A percentile compares a stretch with the other conserved stretches of the same genome.
phyloP scores from a whole-genome alignment of 2,797 vertebrate genomes.

The Micrastur ruficollis region DNA sequence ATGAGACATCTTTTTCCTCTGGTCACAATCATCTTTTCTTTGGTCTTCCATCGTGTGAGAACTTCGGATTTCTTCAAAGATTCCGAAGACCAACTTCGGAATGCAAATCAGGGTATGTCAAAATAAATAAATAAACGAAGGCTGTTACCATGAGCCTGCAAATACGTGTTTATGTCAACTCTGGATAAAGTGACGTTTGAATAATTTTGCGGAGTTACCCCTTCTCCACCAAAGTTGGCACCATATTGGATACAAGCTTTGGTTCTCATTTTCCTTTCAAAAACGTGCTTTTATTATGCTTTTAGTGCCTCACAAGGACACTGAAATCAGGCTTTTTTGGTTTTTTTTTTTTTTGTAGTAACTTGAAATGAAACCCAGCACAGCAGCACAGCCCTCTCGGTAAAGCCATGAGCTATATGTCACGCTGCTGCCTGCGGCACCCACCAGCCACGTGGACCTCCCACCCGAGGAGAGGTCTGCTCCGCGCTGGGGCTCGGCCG shows the following conservation, averaged over 20 bases:
- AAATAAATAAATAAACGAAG: not conserved
- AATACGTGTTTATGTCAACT: not conserved
- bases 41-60: not conserved
- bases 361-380: not conserved
- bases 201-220: not conserved
- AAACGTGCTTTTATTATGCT: not conserved
- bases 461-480: not conserved
- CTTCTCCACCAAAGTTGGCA: not conserved
- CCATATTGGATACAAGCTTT: not conserved
- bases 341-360: not conserved
- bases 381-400: not conserved
- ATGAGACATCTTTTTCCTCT: not conserved
- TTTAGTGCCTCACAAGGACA: not conserved
- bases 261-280: not conserved
- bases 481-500: accelerated
- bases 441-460: not conserved
- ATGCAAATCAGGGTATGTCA: not conserved
- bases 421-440: accelerated
- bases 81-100: not conserved
- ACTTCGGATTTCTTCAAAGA: not conserved
- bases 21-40: not conserved
- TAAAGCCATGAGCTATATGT: not conserved
- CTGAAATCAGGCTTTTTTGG: not conserved
- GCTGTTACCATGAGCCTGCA: not conserved
- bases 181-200: not conserved